These are phyloP conservation scores for Heliconius hewitsoni DNA, from an alignment of 1,140 invertebrate genomes.

Conservation along the genomic window DNA sequence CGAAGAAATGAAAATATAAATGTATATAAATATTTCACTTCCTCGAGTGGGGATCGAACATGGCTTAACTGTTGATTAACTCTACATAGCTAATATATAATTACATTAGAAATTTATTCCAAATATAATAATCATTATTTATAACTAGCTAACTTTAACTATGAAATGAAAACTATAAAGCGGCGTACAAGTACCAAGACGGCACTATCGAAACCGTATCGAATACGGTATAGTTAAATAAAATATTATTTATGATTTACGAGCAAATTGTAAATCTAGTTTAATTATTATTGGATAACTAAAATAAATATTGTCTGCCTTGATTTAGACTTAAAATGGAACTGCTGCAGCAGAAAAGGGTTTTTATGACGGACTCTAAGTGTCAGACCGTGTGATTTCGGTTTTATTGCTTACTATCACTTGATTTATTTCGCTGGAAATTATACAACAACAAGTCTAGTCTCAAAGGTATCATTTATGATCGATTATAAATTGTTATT, in stretches of 20 bases:
- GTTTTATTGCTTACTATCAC: constrained; percentile 23
- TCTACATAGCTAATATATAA: no score
- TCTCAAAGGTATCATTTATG: neutral
- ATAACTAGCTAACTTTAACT: no score
- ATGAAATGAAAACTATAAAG: no score
- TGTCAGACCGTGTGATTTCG: constrained; percentile 25
- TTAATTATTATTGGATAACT: constrained; percentile 1
- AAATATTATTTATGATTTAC: constrained; percentile 45
- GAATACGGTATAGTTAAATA: constrained; percentile 17
- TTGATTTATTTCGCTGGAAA: constrained; percentile 32
- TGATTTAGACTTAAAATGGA: constrained; percentile 1
- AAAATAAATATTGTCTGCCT: neutral
- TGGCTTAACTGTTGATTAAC: no score
- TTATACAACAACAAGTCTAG: constrained; percentile 6
- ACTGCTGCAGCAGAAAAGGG: neutral
- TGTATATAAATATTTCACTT: no score
- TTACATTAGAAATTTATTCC: no score
- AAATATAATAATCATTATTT: no score
- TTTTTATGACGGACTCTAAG: constrained; percentile 38
- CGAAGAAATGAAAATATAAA: no score
- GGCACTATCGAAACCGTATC: neutral
- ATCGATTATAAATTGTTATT: constrained; percentile 14
- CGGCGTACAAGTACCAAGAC: neutral
- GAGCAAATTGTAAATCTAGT: constrained; percentile 37
- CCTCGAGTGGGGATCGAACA: no score